phyloP scores from a whole-genome alignment of 2,113 vertebrate species.

The Cyanistes caeruleus region DNA sequence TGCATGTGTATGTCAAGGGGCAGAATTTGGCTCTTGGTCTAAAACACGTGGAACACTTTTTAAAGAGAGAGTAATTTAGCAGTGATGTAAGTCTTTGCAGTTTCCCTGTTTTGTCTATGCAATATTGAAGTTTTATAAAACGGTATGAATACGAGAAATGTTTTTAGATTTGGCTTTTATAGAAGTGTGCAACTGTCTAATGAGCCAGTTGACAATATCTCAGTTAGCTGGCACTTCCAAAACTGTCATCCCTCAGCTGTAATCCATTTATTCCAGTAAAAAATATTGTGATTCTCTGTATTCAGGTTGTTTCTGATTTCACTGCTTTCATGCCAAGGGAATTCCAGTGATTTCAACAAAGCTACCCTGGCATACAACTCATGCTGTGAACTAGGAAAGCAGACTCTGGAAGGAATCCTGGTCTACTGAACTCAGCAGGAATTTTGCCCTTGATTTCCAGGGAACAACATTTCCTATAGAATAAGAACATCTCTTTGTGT shows the following conservation, averaged over 20 bases:
- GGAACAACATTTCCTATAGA: not conserved
- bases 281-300: not conserved
- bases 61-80: not conserved
- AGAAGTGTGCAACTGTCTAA: not conserved
- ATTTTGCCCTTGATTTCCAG: not conserved
- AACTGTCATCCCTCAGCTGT: not conserved
- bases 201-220: not conserved
- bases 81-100: not conserved
- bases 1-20: constrained; percentile 15
- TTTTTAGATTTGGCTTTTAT: not conserved
- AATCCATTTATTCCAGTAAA: not conserved
- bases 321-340: not conserved
- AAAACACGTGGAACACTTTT: not conserved
- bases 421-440: not conserved
- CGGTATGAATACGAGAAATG: not conserved
- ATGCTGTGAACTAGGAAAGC: not conserved
- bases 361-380: not conserved
- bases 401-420: not conserved
- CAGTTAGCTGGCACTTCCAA: not conserved
- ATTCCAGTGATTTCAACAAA: not conserved
- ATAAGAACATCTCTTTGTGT: not conserved
- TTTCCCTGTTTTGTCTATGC: not conserved
- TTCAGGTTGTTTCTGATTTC: not conserved
- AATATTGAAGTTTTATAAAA: not conserved
- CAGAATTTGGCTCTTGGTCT: constrained; percentile 17